Evolutionary conservation across 2,113 vertebrate species (phyloP), one percentile per base, ranked within the genome.

Genomic region (Synodontis membranacea): DNA sequence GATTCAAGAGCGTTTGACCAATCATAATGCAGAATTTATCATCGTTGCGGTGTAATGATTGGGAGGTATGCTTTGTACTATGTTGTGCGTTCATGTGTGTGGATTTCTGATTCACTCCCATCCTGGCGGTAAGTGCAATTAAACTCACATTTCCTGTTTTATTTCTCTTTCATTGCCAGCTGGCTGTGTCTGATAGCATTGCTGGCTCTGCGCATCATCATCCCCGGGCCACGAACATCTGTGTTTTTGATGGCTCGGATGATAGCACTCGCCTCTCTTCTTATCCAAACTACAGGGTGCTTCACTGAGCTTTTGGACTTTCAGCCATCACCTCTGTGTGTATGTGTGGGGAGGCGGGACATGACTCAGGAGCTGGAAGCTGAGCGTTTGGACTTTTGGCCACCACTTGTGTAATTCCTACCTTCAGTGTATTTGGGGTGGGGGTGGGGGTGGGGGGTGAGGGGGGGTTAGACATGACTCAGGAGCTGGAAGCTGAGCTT

Each of bases 211-310:
- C 83, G 25, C 54, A 70, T 75, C 75, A 76, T 54, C 48, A 54
- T 56, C 88, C 87, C 75, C 66, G 31, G 76, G 89, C 88, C 85
- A n/a, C 50, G n/a, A 84, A 74, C 74, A 60, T 88, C 81, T 91
- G 86, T 82, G 64, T 68, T 50, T 88, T 83, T 81, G 81, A 88
- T 80, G 21, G 78, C 44, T 52, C 37, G 68, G 68, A 70, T 75
- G 60, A 72, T 52, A 14, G 76, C 28, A 28, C 50, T 78, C 44
- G 21, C 28, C 9, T 89, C 64, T 70, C 72, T 84, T 25, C 42
- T 42, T 14, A 44, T 39, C 1, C 15, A 3, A 34, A 44, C 58
- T 50, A 46, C 34, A 8, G 80, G 80, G 81, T n/a, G 50, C 28
- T 4, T 82, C 7, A 9, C 28, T 75, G 42, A 64, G 80, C 46